Evolutionary conservation across 2,797 vertebrate genomes (phyloP), one percentile per base, ranked within the genome.

Genomic region (Halcyon leucocephala): DNA sequence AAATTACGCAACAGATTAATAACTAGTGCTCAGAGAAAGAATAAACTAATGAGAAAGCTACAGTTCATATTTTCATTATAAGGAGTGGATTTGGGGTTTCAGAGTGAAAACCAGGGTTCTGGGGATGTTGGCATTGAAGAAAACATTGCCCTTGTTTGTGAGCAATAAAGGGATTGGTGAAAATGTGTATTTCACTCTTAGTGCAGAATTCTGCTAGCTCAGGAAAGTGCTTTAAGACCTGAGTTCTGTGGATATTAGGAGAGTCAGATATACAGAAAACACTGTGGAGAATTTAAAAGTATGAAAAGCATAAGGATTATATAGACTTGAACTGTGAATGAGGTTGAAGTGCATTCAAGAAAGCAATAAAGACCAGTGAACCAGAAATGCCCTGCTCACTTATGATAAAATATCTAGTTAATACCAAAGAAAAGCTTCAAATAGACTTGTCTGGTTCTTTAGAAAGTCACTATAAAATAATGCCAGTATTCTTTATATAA

Each of bases 341-440:
- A 97, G 87, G 95, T 95, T 97, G 97, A 97, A 97, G 97, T 93
- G 89, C 95, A 97, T 97, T 97, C 95, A 98, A 92, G 95, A 97
- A 98, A 97, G 97, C 93, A 97, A 97, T 97, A 95, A 97, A 97
- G 96, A 73, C 96, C 71, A 97, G 95, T 96, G 96, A 97, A 97
- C 97, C 96, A 97, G 97, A 98, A 98, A 97, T 2, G 61, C 96
- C 92, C 97, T 98, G 98, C 88, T 97, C 98, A 97, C 96, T 97
- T 97, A 98, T 89, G 98, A 98, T 98, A 98, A 98, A 98, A 97
- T 95, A 96, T 96, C 96, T 96, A 97, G 97, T 95, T 97, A 97
- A 97, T 96, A 87, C 97, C 93, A 96, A 98, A 98, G 96, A 98
- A 98, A 98, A 97, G 94, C 97, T 97, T 97, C 93, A 86, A 98